Evolutionary conservation across 1,140 invertebrate species (phyloP), one percentile per base, ranked within the genome.

Genomic region (Leptinotarsa defecta): DNA sequence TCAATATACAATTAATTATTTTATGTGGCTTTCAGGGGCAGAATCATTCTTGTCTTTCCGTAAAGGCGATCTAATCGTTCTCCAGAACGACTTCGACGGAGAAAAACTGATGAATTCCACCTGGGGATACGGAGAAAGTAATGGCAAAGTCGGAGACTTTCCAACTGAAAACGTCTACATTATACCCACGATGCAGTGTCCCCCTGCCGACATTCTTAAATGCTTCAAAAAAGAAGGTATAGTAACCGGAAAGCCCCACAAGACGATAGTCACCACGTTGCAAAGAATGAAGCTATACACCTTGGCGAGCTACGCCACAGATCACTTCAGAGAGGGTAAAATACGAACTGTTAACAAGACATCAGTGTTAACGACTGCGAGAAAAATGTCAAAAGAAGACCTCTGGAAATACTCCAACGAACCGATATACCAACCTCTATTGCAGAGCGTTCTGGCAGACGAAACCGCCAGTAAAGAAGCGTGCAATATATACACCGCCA

Each of bases 81-180:
- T 98, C 43, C 90, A 94, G 63, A 91, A 94, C 75, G 91, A 92
- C 76, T 90, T 89, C 52, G 92, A 87, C 13, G 95, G 95, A 5
- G 92, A 95, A 82, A 89, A 89, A 1, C 86, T 96, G 5, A 89
- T 93, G 87, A 92, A 88, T 80, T 91, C 89, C 43, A 90, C 91
- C 43, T 95, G 92, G 93, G 94, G 91, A 85, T 90, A 89, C 81
- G 95, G 91, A 74, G 85, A 88, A 79, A 89, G 90, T 71, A 92
- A 93, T 75, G 90, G 89, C 6, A 87, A 91, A 75, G 88, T 89
- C 82, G 96, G 96, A 13, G 90, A 96, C 80, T 97, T 98, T 86
- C 93, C 94, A 1, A 92, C 93, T 3, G 95, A 97, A 81, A 91
- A 90, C 84, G 93, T 98, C 15, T 95, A 96, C 81, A 92, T 98